These are phyloP conservation scores for Neodiprion lecontei DNA, from an alignment of 1,140 invertebrate genomes.

Conservation along the genomic window DNA sequence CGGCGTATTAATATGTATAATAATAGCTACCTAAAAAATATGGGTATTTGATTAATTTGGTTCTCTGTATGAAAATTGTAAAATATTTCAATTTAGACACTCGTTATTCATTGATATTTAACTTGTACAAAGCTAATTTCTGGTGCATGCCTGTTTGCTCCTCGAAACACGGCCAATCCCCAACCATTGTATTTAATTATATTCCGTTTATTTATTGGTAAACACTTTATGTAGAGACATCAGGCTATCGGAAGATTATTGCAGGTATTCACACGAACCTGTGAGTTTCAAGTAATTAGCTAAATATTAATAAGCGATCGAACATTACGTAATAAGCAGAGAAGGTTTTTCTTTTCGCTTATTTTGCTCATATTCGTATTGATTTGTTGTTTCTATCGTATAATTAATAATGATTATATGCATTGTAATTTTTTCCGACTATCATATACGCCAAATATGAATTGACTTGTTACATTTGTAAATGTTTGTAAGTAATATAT, in stretches of 20 bases:
- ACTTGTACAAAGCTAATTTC: conserved; percentile 12
- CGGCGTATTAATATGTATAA: neutral
- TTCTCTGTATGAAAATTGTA: conserved; percentile 4
- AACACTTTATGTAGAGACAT: neutral
- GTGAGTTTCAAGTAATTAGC: too few species aligned
- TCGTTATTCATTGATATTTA: conserved; percentile 9
- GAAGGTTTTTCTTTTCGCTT: too few species aligned
- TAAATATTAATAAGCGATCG: too few species aligned
- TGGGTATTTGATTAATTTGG: neutral
- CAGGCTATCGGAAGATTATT: too few species aligned
- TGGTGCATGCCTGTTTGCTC: neutral
- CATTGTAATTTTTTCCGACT: conserved; percentile 44
- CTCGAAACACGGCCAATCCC: neutral
- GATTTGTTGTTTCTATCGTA: neutral
- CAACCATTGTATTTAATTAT: neutral
- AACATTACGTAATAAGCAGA: too few species aligned
- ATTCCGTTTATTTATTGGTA: neutral
- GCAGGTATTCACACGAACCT: too few species aligned
- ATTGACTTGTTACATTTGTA: conserved; percentile 58
- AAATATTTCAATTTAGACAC: conserved; percentile 10
- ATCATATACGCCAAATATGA: conserved; percentile 53
- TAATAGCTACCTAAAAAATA: too few species aligned
- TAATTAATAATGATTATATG: conserved; percentile 29
- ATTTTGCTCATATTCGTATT: neutral
- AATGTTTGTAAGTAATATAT: conserved; percentile 57